Percentiles rank a stretch among this genome's conserved stretches.
Evolutionary conservation across 2,797 vertebrate genomes (phyloP).

Genomic region (Bryconaethiops microstoma): DNA sequence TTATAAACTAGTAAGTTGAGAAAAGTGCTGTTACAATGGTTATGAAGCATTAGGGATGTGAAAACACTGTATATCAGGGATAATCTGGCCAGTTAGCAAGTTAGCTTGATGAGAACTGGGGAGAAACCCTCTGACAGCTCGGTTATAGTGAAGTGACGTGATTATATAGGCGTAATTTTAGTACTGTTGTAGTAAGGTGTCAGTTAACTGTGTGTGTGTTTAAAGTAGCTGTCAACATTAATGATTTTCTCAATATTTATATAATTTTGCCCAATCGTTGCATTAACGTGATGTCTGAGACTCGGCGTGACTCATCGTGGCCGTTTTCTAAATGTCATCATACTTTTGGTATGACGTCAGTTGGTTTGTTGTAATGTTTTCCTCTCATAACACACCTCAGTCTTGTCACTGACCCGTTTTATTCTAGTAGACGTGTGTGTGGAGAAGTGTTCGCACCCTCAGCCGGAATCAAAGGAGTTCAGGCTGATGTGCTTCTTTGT

Average conservation of each 20-base stretch:
- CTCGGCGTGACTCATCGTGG: not conserved
- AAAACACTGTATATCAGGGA: not conserved
- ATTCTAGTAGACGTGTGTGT: not conserved
- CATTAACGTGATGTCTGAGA: not conserved
- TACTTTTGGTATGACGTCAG: not conserved
- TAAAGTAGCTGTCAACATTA: not conserved
- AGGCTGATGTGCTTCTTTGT: not conserved
- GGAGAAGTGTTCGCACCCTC: no score
- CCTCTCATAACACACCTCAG: not conserved
- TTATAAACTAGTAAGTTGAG: no score
- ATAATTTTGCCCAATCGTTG: not conserved
- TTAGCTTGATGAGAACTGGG: not conserved
- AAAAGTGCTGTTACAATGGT: no score
- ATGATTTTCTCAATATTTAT: not conserved
- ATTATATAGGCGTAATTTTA: no score
- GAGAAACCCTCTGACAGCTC: not conserved
- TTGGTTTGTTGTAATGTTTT: not conserved
- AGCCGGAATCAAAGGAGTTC: no score
- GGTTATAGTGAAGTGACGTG: no score
- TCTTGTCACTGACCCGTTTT: not conserved
- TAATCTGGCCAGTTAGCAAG: slow-evolving; percentile 40
- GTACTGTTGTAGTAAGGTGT: no score
- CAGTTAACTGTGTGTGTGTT: not conserved
- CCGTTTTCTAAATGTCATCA: not conserved
- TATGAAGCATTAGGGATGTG: no score